Percentiles rank a stretch among this genome's conserved stretches.
Conservation (phyloP, 2,888 invertebrate species). For the Cephus nigrinus region DNA sequence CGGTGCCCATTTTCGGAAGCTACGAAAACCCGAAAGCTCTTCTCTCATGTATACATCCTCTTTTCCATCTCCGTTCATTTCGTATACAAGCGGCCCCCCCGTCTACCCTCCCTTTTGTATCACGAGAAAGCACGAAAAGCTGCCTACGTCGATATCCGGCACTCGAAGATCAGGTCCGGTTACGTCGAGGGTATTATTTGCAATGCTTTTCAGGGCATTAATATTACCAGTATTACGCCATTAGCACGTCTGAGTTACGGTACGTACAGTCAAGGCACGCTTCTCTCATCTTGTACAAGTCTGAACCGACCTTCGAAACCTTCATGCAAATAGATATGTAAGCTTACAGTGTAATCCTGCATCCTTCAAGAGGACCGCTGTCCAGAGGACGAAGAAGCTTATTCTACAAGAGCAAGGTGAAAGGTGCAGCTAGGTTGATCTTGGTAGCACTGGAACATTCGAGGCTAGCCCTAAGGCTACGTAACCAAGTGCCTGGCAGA, state of each 20-base stretch:
- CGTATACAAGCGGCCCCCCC: background rate
- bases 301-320: background rate
- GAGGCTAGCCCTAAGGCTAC: conserved; percentile 26
- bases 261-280: background rate
- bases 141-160: background rate
- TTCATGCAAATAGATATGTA: background rate
- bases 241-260: conserved; percentile 11
- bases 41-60: conserved; percentile 2
- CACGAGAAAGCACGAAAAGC: background rate
- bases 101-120: background rate
- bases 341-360: background rate
- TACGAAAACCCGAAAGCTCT: background rate
- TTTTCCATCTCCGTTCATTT: background rate
- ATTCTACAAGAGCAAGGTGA: conserved; percentile 7
- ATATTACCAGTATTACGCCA: conserved; percentile 15
- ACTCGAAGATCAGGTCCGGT: conserved; percentile 4
- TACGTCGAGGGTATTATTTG: conserved; percentile 9
- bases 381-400: background rate
- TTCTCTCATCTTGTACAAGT: background rate
- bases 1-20: conserved; percentile 8
- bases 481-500: conserved; percentile 27
- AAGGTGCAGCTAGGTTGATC: background rate
- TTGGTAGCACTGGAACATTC: conserved; percentile 12
- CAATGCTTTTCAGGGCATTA: conserved; percentile 16
- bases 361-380: background rate